Percentiles rank a stretch among this genome's conserved stretches.
Conservation (phyloP, 2,113 vertebrate genomes). For the Chamaetylas fuelleborni region DNA sequence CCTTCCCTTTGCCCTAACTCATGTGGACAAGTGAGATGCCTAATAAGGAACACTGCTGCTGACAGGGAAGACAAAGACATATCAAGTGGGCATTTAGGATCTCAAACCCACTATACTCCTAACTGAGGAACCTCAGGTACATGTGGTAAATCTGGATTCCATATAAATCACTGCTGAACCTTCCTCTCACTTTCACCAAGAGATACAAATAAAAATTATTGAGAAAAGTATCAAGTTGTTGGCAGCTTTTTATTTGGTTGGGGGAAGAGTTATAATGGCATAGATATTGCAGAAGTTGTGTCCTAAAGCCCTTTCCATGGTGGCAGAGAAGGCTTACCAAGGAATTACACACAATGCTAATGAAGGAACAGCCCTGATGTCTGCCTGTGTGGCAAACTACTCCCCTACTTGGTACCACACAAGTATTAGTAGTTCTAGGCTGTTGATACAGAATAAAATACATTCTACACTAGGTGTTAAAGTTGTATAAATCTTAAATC, state of each 20-base stretch:
- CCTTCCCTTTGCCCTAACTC: neutral
- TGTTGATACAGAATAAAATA: neutral
- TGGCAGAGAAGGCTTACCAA: neutral
- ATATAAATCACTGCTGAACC: neutral
- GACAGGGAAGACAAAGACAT: neutral
- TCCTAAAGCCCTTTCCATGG: neutral
- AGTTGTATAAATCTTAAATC: neutral
- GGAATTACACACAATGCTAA: neutral
- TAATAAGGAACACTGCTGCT: neutral
- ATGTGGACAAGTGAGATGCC: neutral
- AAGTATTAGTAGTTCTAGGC: neutral
- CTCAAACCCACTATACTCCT: neutral
- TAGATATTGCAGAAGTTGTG: neutral
- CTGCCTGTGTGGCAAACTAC: neutral
- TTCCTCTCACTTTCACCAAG: neutral
- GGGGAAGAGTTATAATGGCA: neutral
- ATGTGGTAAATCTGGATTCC: neutral
- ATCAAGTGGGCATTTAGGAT: neutral
- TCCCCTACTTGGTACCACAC: neutral
- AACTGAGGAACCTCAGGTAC: neutral
- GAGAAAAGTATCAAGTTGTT: neutral
- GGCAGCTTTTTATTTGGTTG: neutral
- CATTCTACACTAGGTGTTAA: neutral
- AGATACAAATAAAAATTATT: neutral
- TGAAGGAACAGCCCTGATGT: neutral